A percentile compares a stretch with the other conserved stretches of the same genome.
Conservation (phyloP, 2,888 invertebrate genomes). For the Rotaria macrura region DNA sequence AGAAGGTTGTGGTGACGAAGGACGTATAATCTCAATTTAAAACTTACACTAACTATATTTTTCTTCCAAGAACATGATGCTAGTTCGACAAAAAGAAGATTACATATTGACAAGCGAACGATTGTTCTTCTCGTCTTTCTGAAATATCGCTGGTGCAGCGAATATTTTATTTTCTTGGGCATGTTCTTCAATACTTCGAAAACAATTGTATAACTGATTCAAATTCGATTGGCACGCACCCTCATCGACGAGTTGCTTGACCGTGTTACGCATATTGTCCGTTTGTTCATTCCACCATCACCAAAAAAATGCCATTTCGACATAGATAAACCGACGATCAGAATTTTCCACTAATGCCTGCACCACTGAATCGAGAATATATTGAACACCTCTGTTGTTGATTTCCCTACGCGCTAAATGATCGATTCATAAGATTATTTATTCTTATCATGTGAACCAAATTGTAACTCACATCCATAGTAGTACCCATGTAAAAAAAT, state of each 20-base stretch:
- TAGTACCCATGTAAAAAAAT: too few species aligned
- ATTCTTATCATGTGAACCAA: neutral
- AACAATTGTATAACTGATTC: too few species aligned
- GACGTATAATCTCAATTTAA: too few species aligned
- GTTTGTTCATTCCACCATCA: constrained; percentile 70
- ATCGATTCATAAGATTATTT: neutral
- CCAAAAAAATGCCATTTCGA: constrained; percentile 76
- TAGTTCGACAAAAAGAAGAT: too few species aligned
- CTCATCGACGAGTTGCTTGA: constrained; percentile 59
- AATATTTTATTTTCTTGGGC: too few species aligned
- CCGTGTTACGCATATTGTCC: constrained; percentile 55
- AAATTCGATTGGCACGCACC: constrained; percentile 34
- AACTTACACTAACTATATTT: too few species aligned
- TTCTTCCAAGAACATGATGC: too few species aligned
- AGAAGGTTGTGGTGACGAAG: too few species aligned
- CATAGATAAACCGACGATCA: constrained; percentile 66
- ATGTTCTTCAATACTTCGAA: too few species aligned
- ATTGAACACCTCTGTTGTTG: neutral
- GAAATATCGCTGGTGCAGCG: too few species aligned
- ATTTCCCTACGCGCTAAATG: constrained; percentile 3
- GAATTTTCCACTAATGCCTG: constrained; percentile 63
- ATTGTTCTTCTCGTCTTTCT: too few species aligned
- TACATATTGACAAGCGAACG: too few species aligned
- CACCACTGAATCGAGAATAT: constrained; percentile 53
- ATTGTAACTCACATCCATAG: constrained; percentile 51